Evolutionary conservation across 2,888 invertebrate species (phyloP).

Genomic region (Apeira syringaria): DNA sequence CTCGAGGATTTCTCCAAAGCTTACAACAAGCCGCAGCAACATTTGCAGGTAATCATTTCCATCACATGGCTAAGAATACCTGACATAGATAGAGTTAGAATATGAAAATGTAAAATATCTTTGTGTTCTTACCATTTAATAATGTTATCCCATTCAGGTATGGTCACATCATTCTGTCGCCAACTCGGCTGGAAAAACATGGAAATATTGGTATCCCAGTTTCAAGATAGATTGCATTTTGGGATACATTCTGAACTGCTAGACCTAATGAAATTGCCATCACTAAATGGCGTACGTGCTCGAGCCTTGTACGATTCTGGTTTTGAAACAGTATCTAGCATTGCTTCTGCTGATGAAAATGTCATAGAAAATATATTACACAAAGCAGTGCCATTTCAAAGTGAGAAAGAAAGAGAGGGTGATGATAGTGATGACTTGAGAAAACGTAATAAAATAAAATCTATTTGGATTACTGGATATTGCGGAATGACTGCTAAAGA

Average conservation of each 20-base stretch:
- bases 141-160: slow-evolving; percentile 84
- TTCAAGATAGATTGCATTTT: slow-evolving; percentile 96
- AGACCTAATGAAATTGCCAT: slow-evolving; percentile 93
- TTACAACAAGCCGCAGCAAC: slow-evolving; percentile 97
- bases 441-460: slow-evolving; percentile 87
- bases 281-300: slow-evolving; percentile 93
- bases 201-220: slow-evolving; percentile 94
- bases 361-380: slow-evolving; percentile 90
- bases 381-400: slow-evolving; percentile 93
- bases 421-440: slow-evolving; percentile 86
- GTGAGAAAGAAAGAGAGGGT: slow-evolving; percentile 88
- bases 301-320: slow-evolving; percentile 92
- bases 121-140: too few relatives aligned
- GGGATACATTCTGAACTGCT: slow-evolving; percentile 96
- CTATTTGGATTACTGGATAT: slow-evolving; percentile 91
- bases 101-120: too few relatives aligned
- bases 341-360: slow-evolving; percentile 89
- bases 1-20: slow-evolving; percentile 95
- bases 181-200: slow-evolving; percentile 96
- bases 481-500: slow-evolving; percentile 91
- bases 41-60: slow-evolving; percentile 98
- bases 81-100: too few relatives aligned
- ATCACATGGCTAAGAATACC: too few relatives aligned
- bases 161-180: slow-evolving; percentile 97
- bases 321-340: slow-evolving; percentile 88